Evolutionary conservation across 1,140 invertebrate genomes (phyloP).

Genomic region (Caenorhabditis inopinata): DNA sequence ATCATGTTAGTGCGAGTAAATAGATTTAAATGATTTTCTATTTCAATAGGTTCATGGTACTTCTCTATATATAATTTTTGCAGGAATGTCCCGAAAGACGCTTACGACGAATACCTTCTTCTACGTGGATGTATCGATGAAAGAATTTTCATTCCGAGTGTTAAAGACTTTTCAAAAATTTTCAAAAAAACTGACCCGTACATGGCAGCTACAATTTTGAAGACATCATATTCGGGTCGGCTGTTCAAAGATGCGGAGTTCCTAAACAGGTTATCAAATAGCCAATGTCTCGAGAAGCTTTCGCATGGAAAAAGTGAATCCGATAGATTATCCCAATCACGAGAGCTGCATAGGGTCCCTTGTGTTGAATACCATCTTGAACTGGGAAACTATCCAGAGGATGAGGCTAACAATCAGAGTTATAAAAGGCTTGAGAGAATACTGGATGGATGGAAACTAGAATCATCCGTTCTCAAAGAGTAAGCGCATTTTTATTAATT

Average conservation of each 20-base stretch:
- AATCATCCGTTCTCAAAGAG: background rate
- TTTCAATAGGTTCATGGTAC: no score
- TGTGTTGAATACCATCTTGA: background rate
- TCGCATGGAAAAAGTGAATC: background rate
- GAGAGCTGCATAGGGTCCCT: background rate
- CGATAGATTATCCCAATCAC: background rate
- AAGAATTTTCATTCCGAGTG: background rate
- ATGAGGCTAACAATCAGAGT: background rate
- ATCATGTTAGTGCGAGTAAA: background rate
- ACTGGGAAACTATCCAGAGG: background rate
- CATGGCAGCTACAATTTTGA: background rate
- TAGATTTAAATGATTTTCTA: no score
- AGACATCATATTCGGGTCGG: background rate
- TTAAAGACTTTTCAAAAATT: background rate
- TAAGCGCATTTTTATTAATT: background rate
- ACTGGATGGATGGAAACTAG: background rate
- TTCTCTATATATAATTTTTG: background rate
- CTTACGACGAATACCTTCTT: background rate
- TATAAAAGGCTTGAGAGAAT: background rate
- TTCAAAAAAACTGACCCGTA: background rate
- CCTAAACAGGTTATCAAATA: background rate
- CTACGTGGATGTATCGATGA: constrained; percentile 3
- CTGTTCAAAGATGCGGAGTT: background rate
- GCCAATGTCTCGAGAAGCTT: background rate
- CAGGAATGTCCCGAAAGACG: background rate